phyloP scores from a whole-genome alignment of 2,797 vertebrate species.

The Nyctalus aviator region DNA sequence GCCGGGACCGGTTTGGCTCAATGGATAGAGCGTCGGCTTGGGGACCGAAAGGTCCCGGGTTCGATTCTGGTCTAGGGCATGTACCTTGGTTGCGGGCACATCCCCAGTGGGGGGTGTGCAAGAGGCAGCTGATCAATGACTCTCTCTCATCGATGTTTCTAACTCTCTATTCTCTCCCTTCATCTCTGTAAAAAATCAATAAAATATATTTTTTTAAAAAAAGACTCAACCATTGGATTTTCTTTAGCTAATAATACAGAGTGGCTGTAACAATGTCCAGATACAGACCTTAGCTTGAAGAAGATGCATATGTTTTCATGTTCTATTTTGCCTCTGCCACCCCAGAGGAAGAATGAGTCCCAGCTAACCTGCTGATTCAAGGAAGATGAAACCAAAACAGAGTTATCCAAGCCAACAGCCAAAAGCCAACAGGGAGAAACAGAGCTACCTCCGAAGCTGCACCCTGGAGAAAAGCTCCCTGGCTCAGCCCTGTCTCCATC shows the following conservation, averaged over 20 bases:
- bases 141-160: no score
- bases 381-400: not conserved
- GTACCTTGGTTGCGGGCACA: no score
- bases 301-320: not conserved
- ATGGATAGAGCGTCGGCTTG: no score
- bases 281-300: not conserved
- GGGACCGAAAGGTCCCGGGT: no score
- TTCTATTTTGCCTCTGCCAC: not conserved
- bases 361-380: not conserved
- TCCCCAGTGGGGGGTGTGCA: no score
- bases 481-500: not conserved
- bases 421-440: not conserved
- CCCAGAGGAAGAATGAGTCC: not conserved
- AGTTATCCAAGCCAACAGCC: not conserved
- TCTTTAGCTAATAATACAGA: not conserved
- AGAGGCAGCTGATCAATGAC: no score
- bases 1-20: no score
- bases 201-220: no score
- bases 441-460: fast-evolving
- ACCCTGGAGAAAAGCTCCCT: not conserved
- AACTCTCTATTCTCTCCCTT: no score
- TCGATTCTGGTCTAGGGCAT: no score
- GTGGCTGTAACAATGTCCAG: not conserved
- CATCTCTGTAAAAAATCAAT: no score
- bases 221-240: not conserved